Base-by-base conservation (phyloP, 2,888 invertebrate genomes). In the Lochmaea crataegi region DNA sequence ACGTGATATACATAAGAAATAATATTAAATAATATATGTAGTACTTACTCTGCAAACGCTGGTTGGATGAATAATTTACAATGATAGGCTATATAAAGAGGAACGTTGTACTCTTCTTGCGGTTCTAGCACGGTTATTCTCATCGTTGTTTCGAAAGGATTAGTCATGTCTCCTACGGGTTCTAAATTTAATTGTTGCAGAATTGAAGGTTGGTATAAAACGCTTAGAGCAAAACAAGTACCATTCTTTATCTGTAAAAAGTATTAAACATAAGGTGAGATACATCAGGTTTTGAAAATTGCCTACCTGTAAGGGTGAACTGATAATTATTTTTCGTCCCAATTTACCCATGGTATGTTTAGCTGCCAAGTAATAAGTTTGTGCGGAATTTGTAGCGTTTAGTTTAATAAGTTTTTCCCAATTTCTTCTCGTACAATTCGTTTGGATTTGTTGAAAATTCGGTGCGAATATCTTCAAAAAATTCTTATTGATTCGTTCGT, bases 11-110 rank as follows among this genome's bases (percentile, higher is more conserved):
- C n/a, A 51, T 12, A 6, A 65, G 16, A 45, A 16, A 26, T 22
- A 26, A 38, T 42, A 26, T 11, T 63, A n/a, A 22, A 18, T 26
- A n/a, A n/a, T n/a, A n/a, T 16, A 32, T 61, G 12, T 16, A 26
- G 68, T 71, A 89, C 91, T 90, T 84, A 94, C 94, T 92, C 92
- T 61, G 91, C 90, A 82, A 93, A 92, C 6, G 92, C 90, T 6
- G 95, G 95, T 82, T 92, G 89, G 53, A 94, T 86, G 84, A 91
- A 93, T 69, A 96, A 87, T 77, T 92, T 91, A 86, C 94, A 94
- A 82, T 95, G 94, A 82, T 94, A 95, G 1, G 95, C 94, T 66
- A 95, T 91, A 81, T 92, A 92, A 57, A 95, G 87, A 1, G 96
- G 95, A 38, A 95, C 91, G 80, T 92, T 91, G 84, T 92, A 94